phyloP scores from a whole-genome alignment of 2,888 invertebrate genomes.

The Agonopterix subpropinquella region DNA sequence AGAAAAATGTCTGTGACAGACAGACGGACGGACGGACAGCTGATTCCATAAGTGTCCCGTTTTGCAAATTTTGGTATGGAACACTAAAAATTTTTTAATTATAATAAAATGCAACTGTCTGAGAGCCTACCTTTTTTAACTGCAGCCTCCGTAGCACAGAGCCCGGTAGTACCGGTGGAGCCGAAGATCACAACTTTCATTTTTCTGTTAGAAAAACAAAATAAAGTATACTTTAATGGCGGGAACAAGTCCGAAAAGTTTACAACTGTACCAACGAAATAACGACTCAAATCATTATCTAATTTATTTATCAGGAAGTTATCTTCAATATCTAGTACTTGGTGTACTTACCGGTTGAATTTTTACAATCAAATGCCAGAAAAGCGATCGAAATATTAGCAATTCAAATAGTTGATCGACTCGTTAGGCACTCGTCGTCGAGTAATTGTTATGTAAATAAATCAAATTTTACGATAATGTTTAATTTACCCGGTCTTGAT shows the following conservation, averaged over 20 bases:
- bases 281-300: constrained; percentile 9
- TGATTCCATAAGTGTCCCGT: no score
- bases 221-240: neutral
- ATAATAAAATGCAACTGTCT: neutral
- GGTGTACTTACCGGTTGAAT: neutral
- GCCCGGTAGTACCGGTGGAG: constrained; percentile 88
- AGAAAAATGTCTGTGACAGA: no score
- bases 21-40: no score
- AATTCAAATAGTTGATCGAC: constrained; percentile 2
- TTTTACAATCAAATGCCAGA: constrained; percentile 2
- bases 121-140: constrained; percentile 80
- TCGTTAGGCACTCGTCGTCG: no score
- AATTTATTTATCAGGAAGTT: neutral
- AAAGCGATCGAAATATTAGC: constrained; percentile 1
- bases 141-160: constrained; percentile 85
- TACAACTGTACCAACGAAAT: neutral
- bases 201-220: constrained; percentile 52
- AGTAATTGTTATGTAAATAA: no score
- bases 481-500: no score
- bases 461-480: no score
- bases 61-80: no score
- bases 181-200: constrained; percentile 89
- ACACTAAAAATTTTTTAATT: no score
- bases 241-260: constrained; percentile 5
- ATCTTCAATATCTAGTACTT: neutral